Evolutionary conservation across 2,888 invertebrate genomes (phyloP), one percentile per base, ranked within the genome.

Genomic region (Shargacucullia verbasci): DNA sequence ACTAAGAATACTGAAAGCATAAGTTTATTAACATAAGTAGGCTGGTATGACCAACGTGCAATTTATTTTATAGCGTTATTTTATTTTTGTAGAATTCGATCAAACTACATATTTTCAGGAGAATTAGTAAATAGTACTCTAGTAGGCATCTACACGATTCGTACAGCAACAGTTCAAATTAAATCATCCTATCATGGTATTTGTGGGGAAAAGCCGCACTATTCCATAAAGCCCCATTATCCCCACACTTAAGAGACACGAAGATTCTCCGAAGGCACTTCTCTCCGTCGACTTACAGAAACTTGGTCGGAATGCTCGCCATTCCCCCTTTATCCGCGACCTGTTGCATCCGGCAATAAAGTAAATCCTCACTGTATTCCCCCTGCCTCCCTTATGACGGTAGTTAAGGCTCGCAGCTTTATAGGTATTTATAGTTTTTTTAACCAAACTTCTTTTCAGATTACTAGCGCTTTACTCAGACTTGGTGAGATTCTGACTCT

Each of bases 281-380:
- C 66, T 41, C 61, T 63, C 74, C 79, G 72, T 58, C 78, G 82
- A 80, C 81, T 84, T 84, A 81, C 66, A 64, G 73, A 75, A 71
- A 74, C 67, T 79, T 76, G 75, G 71, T 71, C 59, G 70, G 66
- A 75, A 78, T 69, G 59, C 43, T 46, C 53, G 70, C 69, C 54
- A 72, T 77, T 52, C 73, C 72, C 83, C 80, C 79, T 78, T 82
- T 78, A 80, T 78, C 78, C 80, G 62, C 79, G 88, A 93, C 93
- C 89, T 93, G 93, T 93, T 93, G 93, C 93, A 85, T 89, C 85
- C 87, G 86, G 89, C 90, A 83, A 87, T 92, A 89, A 92, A 92
- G 85, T 89, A 87, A 92, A 92, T 90, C 92, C 86, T 59, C 50
- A 66, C 73, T 62, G 79, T 79, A 78, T 80, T 78, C 70, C 77